Evolutionary conservation across 35 echinoderm and acorn worm genomes (phyloP).

Genomic region (Lytechinus pictus): DNA sequence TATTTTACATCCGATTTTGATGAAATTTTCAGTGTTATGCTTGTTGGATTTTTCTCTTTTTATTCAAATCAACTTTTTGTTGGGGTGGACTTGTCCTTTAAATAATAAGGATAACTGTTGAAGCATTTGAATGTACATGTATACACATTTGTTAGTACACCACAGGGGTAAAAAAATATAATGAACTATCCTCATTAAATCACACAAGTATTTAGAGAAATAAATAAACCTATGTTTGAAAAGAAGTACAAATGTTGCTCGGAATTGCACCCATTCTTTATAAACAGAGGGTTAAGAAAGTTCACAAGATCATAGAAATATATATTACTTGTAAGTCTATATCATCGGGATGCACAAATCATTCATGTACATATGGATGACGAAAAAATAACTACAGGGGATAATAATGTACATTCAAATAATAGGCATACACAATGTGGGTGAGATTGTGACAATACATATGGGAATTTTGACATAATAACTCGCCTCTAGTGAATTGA

Average conservation of each 20-base stretch:
- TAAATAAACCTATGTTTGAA: background rate
- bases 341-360: background rate
- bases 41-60: too few relatives aligned
- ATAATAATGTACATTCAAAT: background rate
- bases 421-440: constrained; percentile 2
- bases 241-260: background rate
- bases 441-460: constrained; percentile 2
- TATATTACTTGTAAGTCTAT: background rate
- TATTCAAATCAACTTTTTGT: too few relatives aligned
- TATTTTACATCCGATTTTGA: too few relatives aligned
- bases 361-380: background rate
- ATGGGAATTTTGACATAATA: background rate
- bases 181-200: background rate
- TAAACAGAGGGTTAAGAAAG: background rate
- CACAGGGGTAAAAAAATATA: background rate
- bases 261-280: background rate
- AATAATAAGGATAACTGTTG: too few relatives aligned
- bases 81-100: too few relatives aligned
- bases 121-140: background rate
- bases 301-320: background rate
- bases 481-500: constrained; percentile 52
- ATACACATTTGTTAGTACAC: background rate
- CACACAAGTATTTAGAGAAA: background rate
- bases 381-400: background rate
- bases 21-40: too few relatives aligned